Base-by-base conservation (phyloP, 2,888 invertebrate genomes). In the Lasius platythorax region DNA sequence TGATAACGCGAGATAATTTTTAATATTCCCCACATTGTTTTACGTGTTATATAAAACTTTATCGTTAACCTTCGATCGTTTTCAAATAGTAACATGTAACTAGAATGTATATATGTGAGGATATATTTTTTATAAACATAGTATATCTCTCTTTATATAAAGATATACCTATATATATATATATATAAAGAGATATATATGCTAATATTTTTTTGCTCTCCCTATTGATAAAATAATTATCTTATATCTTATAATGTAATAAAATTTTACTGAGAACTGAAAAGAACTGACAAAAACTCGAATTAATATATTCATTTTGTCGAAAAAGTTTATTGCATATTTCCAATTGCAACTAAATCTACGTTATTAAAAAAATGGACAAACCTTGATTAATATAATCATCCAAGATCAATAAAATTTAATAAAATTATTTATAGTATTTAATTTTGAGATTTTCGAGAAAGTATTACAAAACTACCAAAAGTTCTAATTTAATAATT, bases 1-100 rank as follows among this genome's bases (percentile, higher is more conserved):
- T 11, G 50, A 53, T 70, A 70, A 70, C 6, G 67, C 15, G 18
- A 67, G 67, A 70, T 23, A 40, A 53, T 58, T 43, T 68, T 67
- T 53, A 53, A 37, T 15, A 50, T 79, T 70, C 37, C 50, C 15
- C 8, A 37, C 18, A 64, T 66, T 3, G 30, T 30, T 74, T 63
- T 43, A 56, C 18, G 43, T 46, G 15, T 75, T 75, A 66, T 23
- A 50, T 40, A 2, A 67, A 53, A 18, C 37, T 37, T 75, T 18
- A 37, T 50, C 33, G 5, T 53, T 67, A 28, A 53, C 15, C 37
- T 66, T 37, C 12, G 43, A 61, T 40, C 4, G 23, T n/a, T 58
- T 66, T 18, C 18, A 66, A 50, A 67, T 28, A 28, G 5, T 40
- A 61, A 73, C 5, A 75, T 3, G 6, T 74, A 74, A 75, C 2